Evolutionary conservation across 2,888 invertebrate genomes (phyloP), one percentile per base, ranked within the genome.

Genomic region (Dexiosoma caninum): DNA sequence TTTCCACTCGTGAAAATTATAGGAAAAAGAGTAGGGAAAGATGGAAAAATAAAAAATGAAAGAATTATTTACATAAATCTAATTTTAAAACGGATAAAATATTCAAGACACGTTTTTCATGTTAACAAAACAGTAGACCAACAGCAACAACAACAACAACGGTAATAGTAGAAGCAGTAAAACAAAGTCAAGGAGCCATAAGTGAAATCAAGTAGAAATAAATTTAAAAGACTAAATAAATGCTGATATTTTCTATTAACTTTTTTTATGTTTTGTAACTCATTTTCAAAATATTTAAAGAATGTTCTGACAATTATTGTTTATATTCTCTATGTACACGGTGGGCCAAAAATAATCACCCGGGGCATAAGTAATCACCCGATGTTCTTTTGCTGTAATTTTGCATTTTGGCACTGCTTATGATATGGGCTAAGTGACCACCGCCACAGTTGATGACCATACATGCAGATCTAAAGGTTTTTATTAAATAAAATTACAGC

Each of bases 51-150:
- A 19, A 30, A 37, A 14, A 9, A 12, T 0, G 35, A 30, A 42
- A 53, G 12, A 10, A 21, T 44, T 44, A 59, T 78, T 78, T 59
- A 30, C 77, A 77, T 77, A 77, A 70, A 70, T 64, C 40, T 21
- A 77, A 64, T 64, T 64, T 70, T 64, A 21, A 40, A 44, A 46
- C 27, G 10, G 23, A 71, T 66, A 51, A 78, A 71, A 59, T 71
- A 78, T 78, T 66, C 78, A 66, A 78, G 57, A 71, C 78, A 78
- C 66, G 78, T 78, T 71, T 44, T 49, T 19, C 70, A n/a, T 71
- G 49, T 78, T 78, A 42, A 71, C 71, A 64, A 57, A 59, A 49
- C 40, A 32, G 19, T 55, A 59, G 16, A 53, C 51, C 23, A 35
- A 19, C 30, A 57, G 10, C 37, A 32, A 30, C n/a, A 60, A 46